These are phyloP conservation scores for Hypothenemus hampei DNA, from an alignment of 1,140 invertebrate genomes.

Conservation along the genomic window DNA sequence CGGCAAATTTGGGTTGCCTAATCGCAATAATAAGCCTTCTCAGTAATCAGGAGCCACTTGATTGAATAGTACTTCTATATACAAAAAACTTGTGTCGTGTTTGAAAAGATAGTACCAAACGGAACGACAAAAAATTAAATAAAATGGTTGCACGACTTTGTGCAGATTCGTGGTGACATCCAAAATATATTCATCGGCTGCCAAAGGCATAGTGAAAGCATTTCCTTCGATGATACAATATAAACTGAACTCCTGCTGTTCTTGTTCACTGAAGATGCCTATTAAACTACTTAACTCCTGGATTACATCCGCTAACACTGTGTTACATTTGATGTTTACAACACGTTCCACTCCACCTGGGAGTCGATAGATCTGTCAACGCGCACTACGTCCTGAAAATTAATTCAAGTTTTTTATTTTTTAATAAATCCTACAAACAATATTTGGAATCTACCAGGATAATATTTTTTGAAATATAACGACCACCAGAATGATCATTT, in stretches of 20 bases:
- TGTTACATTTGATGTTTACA: conserved; percentile 61
- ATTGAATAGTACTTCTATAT: conserved; percentile 95
- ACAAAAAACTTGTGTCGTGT: conserved; percentile 78
- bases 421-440: background rate
- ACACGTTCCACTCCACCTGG: conserved; percentile 62
- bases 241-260: conserved; percentile 95
- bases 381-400: conserved; percentile 68
- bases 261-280: conserved; percentile 57
- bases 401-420: background rate
- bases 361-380: conserved; percentile 87
- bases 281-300: conserved; percentile 87
- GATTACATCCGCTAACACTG: conserved; percentile 89
- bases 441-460: no score
- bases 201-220: conserved; percentile 90
- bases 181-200: conserved; percentile 93
- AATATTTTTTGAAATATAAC: no score
- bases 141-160: conserved; percentile 89
- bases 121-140: conserved; percentile 95
- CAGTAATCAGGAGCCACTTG: conserved; percentile 96
- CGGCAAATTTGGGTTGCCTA: conserved; percentile 71
- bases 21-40: conserved; percentile 85
- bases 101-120: conserved; percentile 95
- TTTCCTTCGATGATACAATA: conserved; percentile 96
- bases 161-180: conserved; percentile 95
- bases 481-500: no score